Base-by-base conservation (phyloP, 2,797 vertebrate species). In the Antrozous pallidus region DNA sequence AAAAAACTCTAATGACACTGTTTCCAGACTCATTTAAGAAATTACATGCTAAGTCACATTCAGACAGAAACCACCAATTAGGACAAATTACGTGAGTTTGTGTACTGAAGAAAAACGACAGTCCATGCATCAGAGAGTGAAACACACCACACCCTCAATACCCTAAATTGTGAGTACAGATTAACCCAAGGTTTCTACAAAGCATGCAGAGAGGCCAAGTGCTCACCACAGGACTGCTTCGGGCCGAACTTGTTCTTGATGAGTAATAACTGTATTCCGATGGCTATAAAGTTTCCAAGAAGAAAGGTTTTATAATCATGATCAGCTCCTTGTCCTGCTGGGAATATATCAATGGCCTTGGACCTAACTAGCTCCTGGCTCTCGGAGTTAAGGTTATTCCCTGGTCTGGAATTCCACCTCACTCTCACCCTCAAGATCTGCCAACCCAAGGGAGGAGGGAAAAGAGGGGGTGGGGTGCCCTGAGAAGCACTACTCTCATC, bases 251-350 rank as follows among this genome's bases (percentile, higher is more conserved):
- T 96, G 98, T 96, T 98, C 98, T 98, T 94, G 99, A 99, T 86
- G 99, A 99, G 96, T 98, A 98, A 98, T 98, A 99, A 98, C 99
- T 99, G 98, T 98, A 99, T 97, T 99, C 99, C 97, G 99, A 99
- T n/a, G 99, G 99, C 99, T 99, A 98, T 69, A 97, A 97, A 96
- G 78, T 96, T 96, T 96, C 2, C 81, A 96, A 95, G 90, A 93
- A 92, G 49, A 95, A 97, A 96, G 56, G 58, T 95, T 96, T 97
- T 92, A 97, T 17, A 81, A 89, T 16, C 49, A 84, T 13, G 80
- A 40, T 86, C 17, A 92, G 56, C 54, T 65, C 45, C 42, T 92
- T 94, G 80, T 93, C 51, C 94, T 86, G 75, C 74, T 84, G 92
- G 71, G 73, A 94, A 94, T 84, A 79, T 16, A 28, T 28, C 20